Evolutionary conservation across 2,797 vertebrate genomes (phyloP), one percentile per base, ranked within the genome.

Genomic region (Tauraco hartlaubi): DNA sequence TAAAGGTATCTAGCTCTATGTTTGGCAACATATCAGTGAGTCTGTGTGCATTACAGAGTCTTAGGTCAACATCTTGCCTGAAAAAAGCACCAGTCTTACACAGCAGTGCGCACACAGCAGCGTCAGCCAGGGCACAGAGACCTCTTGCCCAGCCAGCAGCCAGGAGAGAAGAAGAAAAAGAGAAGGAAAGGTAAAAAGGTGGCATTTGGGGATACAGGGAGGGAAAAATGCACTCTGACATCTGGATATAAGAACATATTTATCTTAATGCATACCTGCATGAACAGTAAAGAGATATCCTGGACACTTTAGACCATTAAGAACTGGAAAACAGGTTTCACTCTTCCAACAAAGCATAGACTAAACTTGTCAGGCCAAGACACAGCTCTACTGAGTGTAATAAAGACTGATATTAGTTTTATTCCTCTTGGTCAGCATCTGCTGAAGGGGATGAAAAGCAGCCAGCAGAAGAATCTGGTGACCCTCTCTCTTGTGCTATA

Each of bases 41-140:
- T 39, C 4, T 1, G 11, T 44, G 58, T 35, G n/a, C 58, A 81
- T 84, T 86, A 64, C 8, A 48, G 35, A 75, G 26, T 21, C 31
- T 5, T 28, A 18, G 13, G 20, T 46, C 39, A 79, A 69, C 21
- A 37, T 9, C 55, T 62, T 21, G 18, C 54, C 39, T 41, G 13
- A 41, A 41, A 41, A 41, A 41, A 41, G 39, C 39, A 41, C 39
- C 44, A 11, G 15, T 9, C 20, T 72, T 52, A 74, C 18, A 61
- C 44, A 61, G 48, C 48, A 58, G n/a, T 15, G 9, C 0, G 8
- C 5, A 9, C 1, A 0, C 21, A 54, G 21, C n/a, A 67, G 74
- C 62, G 29, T 26, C 48, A 9, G 15, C 13, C 44, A 39, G 8
- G 55, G 39, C 54, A 58, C 11, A 26, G 33, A 81, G 14, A 80